Evolutionary conservation across 1,140 invertebrate genomes (phyloP).

Genomic region (Coptotermes formosanus): DNA sequence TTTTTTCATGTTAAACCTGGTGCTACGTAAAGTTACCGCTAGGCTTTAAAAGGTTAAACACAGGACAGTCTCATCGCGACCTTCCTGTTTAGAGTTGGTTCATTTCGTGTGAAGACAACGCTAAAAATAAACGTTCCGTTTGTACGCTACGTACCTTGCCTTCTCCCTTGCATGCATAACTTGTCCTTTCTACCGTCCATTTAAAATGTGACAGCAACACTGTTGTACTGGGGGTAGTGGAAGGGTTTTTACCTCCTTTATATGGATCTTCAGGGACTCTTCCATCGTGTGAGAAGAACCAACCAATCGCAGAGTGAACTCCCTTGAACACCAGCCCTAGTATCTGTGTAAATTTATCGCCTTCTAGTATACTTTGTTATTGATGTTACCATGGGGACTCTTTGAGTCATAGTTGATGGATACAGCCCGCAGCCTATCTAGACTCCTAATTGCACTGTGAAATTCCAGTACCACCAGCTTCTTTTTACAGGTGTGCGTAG

Average conservation of each 20-base stretch:
- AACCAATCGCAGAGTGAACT: background rate
- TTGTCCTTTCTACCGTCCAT: background rate
- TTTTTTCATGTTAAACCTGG: too few relatives aligned
- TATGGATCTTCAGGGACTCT: conserved; percentile 4
- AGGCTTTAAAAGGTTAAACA: too few relatives aligned
- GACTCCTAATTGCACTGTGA: background rate
- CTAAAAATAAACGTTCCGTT: background rate
- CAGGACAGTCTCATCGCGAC: too few relatives aligned
- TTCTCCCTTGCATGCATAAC: background rate
- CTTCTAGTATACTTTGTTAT: conserved; percentile 3
- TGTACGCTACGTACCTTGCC: background rate
- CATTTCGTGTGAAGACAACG: background rate
- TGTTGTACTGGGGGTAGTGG: background rate
- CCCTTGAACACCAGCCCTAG: background rate
- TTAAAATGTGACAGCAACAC: conserved; percentile 13
- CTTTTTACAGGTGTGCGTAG: too few relatives aligned
- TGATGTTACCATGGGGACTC: conserved; percentile 17
- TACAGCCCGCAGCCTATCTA: background rate
- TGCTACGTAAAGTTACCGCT: too few relatives aligned
- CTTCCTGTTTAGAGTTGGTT: background rate
- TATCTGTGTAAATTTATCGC: background rate
- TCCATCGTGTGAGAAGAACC: background rate
- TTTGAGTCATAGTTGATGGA: conserved; percentile 15
- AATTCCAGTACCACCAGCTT: background rate
- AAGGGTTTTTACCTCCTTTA: background rate